These are phyloP conservation scores for Colossoma macropomum DNA, from an alignment of 2,113 vertebrate genomes.

Conservation along the genomic window DNA sequence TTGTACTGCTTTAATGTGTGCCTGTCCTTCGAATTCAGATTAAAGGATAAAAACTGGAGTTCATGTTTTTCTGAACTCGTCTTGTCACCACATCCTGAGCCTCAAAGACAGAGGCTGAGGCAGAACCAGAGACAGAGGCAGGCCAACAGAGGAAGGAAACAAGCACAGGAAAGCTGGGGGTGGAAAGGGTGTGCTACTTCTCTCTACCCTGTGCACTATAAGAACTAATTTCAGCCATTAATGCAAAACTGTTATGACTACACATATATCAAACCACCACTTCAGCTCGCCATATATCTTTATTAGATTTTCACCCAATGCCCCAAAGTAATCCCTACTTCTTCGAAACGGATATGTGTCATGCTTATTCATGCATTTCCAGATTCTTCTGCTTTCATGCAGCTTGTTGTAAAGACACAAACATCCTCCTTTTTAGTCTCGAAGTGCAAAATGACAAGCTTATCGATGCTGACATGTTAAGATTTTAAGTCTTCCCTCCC, in stretches of 20 bases:
- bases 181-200: conserved; percentile 26
- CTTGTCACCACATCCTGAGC: conserved; percentile 59
- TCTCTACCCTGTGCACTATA: not conserved
- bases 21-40: not conserved
- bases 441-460: conserved; percentile 17
- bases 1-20: not conserved
- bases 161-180: conserved; percentile 41
- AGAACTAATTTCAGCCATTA: not conserved
- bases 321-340: not conserved
- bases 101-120: conserved; percentile 25
- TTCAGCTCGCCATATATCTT: not conserved
- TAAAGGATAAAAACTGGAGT: conserved; percentile 5
- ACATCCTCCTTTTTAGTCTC: conserved; percentile 26
- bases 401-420: conserved; percentile 7
- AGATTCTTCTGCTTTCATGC: not conserved
- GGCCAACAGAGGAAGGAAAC: conserved; percentile 45
- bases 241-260: not conserved
- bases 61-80: conserved; percentile 27
- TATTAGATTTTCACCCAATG: not conserved
- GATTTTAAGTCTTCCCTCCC: conserved; percentile 23
- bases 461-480: conserved; percentile 32
- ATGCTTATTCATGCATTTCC: conserved; percentile 19
- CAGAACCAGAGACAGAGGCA: conserved; percentile 24
- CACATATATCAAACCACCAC: too few relatives aligned
- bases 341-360: not conserved